Base-by-base conservation (phyloP, 2,888 invertebrate genomes). In the Cynaeus angustus region DNA sequence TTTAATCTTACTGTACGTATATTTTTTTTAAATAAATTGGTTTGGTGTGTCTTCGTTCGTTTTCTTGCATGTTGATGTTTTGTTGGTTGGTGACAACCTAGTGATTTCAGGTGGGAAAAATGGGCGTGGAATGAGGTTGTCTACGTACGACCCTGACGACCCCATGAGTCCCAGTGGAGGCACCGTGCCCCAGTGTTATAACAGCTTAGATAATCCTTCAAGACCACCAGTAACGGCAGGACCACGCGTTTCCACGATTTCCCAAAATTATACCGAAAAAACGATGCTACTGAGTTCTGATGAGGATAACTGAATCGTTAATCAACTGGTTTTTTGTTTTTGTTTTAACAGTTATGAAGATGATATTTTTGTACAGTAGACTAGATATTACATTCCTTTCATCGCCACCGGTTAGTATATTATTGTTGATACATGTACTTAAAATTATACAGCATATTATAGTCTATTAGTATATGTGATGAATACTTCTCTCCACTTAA, bases 281-380 rank as follows among this genome's bases (percentile, higher is more conserved):
- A 96, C 97, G 38, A 96, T 97, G 88, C 89, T 98, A 74, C 90
- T 98, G 77, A 96, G 96, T 87, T 97, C 97, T 75, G 98, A 98
- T 83, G 98, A 98, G 85, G 98, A 98, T 66, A 84, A 84, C 75
- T 84, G 79, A 78, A 50, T 66, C 53, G 43, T 66, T 59, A 13
- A 28, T 38, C 46, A 41, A 26, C 13, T 50, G 21, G 52, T 9
- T 62, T 41, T 62, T 61, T 33, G 10, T 62, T 41, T 62, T 61
- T 33, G 14, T 55, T 56, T 43, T 26, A 3, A 12, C 16, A 62
- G 38, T 21, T 21, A 12, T 12, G 48, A 64, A 59, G 53, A 52
- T 37, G 10, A 66, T 70, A 70, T 70, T 70, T 70, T 70, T 70
- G 59, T 70, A 70, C 43, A 66, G 46, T 70, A 70, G 61, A 59